Base-by-base conservation (phyloP, 2,888 invertebrate species). In the Abrostola tripartita region DNA sequence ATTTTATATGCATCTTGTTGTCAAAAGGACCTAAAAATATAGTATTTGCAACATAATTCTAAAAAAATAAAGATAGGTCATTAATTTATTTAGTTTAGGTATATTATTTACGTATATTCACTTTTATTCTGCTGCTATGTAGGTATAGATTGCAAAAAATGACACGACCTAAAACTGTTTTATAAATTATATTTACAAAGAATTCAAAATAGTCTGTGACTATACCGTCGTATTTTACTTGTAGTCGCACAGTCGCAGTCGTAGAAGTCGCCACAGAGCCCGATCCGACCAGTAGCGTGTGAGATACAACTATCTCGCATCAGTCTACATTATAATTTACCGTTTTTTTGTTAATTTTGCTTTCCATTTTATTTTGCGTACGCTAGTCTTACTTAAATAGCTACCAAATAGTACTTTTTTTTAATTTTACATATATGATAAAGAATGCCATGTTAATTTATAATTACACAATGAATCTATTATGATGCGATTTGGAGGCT, bases 361-460 rank as follows among this genome's bases (percentile, higher is more conserved):
- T 81, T 84, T 85, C 83, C 69, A 63, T 60, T 71, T 60, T 76
- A 70, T 66, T 59, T 86, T 87, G 86, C 77, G 86, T 89, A 90
- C 84, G 79, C 90, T 90, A 88, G 70, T 86, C 88, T 91, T 91
- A 91, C 87, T 89, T 91, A 90, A 82, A 88, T 91, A 91, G 88
- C 91, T 92, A 91, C 91, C 91, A 88, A 91, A 90, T 91, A 90
- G 88, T 87, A 79, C 68, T 88, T 87, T 86, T 83, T 74, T 87
- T 85, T 84, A 89, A 91, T 87, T 65, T 90, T 92, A 91, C 88
- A 90, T 90, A 85, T 89, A 88, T 88, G 89, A 82, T 91, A 91
- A 89, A 88, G 88, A 88, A 91, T 87, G 90, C 89, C 88, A 85
- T 88, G 86, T 89, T 86, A 84, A 80, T 86, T 87, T 82, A 83